A percentile compares a stretch with the other conserved stretches of the same genome.
phyloP scores from a whole-genome alignment of 2,797 vertebrate genomes.

The Merluccius polli region DNA sequence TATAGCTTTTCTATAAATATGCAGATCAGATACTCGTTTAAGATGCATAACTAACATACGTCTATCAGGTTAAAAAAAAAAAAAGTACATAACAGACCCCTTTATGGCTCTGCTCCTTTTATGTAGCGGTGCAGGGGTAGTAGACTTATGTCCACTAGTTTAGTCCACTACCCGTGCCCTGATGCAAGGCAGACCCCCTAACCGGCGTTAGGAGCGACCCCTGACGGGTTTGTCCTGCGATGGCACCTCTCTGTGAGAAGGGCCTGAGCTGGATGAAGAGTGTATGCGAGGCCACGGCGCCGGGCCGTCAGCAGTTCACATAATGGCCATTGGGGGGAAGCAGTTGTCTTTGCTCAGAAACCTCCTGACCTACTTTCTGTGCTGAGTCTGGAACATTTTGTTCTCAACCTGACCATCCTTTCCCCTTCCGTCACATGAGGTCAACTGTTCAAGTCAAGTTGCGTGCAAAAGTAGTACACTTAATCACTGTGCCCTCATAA shows the following conservation, averaged over 20 bases:
- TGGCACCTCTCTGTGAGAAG: not conserved
- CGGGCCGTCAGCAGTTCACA: not conserved
- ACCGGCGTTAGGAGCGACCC: not conserved
- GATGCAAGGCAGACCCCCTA: not conserved
- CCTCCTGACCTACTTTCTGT: slow-evolving; percentile 69
- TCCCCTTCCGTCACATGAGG: slow-evolving; percentile 58
- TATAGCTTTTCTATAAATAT: not conserved
- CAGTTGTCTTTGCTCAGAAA: slow-evolving; percentile 54
- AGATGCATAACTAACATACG: too few species aligned
- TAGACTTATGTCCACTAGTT: too few species aligned
- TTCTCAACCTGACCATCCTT: slow-evolving; percentile 51
- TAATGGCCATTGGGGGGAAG: slow-evolving; percentile 55
- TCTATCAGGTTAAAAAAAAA: too few species aligned
- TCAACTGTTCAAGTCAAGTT: slow-evolving; percentile 59
- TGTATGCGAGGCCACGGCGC: not conserved
- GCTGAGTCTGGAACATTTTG: slow-evolving; percentile 73
- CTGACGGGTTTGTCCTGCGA: not conserved
- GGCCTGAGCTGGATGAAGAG: not conserved
- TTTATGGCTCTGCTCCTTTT: too few species aligned
- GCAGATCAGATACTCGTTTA: not conserved
- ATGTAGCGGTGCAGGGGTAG: too few species aligned
- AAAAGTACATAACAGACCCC: too few species aligned
- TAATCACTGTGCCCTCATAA: not conserved
- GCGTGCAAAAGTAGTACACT: not conserved
- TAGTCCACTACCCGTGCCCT: too few species aligned